phyloP scores from a whole-genome alignment of 2,113 vertebrate species.

The Heterocephalus glaber region DNA sequence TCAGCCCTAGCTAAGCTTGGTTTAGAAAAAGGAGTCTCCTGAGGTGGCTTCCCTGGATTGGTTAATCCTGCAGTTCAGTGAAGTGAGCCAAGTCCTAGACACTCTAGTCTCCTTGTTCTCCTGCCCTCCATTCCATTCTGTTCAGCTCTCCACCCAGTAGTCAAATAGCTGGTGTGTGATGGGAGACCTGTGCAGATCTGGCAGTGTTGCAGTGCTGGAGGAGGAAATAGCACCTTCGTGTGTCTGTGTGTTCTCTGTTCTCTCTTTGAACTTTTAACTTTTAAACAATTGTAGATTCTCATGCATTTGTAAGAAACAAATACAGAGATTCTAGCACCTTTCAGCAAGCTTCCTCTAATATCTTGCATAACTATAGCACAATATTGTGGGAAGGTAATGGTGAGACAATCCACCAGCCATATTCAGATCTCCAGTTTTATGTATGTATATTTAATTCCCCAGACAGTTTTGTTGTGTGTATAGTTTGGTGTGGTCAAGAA shows the following conservation, averaged over 20 bases:
- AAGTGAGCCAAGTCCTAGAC: background rate
- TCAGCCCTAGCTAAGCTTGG: background rate
- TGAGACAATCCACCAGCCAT: background rate
- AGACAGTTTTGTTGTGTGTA: background rate
- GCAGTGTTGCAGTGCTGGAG: no score
- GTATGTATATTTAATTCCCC: background rate
- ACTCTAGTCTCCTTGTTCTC: background rate
- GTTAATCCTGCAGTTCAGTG: background rate
- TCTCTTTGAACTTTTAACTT: background rate
- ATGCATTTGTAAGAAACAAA: background rate
- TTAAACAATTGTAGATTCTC: background rate
- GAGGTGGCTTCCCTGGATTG: no score
- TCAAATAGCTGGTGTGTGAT: background rate
- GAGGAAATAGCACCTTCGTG: background rate
- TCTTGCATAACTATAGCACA: background rate
- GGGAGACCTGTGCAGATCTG: background rate
- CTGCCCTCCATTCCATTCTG: background rate
- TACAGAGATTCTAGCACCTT: background rate
- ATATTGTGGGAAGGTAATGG: background rate
- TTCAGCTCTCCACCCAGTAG: background rate
- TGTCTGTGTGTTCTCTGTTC: background rate
- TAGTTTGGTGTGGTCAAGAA: background rate
- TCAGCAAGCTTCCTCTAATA: background rate
- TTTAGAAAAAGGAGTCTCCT: background rate
- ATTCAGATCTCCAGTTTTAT: background rate